Base-by-base conservation (phyloP, 2,113 vertebrate genomes). In the Hyla sarda region DNA sequence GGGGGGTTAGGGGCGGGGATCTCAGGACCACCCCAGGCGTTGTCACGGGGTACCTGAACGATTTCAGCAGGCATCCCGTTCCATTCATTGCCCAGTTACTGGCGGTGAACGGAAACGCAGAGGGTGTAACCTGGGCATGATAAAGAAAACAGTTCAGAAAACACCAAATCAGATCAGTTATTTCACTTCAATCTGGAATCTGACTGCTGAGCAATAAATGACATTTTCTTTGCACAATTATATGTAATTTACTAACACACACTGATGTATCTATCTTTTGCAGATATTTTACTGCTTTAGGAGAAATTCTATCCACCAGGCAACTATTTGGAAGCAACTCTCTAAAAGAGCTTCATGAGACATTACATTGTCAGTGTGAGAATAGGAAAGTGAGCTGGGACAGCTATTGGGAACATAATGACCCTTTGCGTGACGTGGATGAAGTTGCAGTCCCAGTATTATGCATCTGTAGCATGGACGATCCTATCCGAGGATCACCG, bases 391-490 rank as follows among this genome's bases (percentile, higher is more conserved):
- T 84, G 58, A 94, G 92, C 88, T 98, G 96, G 97, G 93, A 94
- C 25, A 60, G 87, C 32, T 98, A 97, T 90, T 98, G 97, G 97
- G 95, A 96, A 23, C 92, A 88, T 86, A 98, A 98, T 0, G 96
- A 98, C 84, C 97, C 97, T 0, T 92, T 98, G 65, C 95, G 96
- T n/a, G 96, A 97, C 0, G 96, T 93, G 25, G 97, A 98, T 2
- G 97, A 98, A 86, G 95, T 93, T 0, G 95, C 95, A 0, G 93
- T 98, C 12, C 97, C 97, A 0, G 94, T 98, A 34, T 93, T 98
- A 76, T 97, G 97, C 19, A 91, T 98, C 82, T 90, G 93, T 89
- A 96, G 96, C 71, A 25, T 89, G 0, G 96, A 98, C 0, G 96
- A 98, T 88, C 96, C 97, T 0, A 90, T 97, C 28, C 92, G 96